These are phyloP conservation scores for Paramisgurnus dabryanus DNA, from an alignment of 2,113 vertebrate species.

Conservation along the genomic window DNA sequence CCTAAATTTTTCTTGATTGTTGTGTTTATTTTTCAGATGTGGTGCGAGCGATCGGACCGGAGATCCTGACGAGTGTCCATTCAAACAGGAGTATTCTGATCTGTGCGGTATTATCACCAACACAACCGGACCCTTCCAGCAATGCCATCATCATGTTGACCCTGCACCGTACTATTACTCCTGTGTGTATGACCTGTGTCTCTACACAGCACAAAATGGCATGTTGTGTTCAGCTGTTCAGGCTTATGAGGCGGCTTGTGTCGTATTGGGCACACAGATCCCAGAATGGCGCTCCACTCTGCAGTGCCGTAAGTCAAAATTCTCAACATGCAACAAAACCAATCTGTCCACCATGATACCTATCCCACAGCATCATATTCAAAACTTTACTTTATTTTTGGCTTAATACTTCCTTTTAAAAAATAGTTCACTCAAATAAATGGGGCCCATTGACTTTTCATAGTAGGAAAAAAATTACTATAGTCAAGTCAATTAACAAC, in stretches of 20 bases:
- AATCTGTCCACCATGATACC: too few species aligned
- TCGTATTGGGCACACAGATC: constrained; percentile 51
- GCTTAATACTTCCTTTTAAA: too few species aligned
- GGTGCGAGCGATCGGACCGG: constrained; percentile 39
- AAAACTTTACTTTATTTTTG: too few species aligned
- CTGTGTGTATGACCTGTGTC: constrained; percentile 67
- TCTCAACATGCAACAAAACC: not conserved
- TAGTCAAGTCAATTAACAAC: too few species aligned
- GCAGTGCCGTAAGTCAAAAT: constrained; percentile 57
- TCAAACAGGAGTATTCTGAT: constrained; percentile 52
- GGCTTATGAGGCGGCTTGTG: constrained; percentile 63
- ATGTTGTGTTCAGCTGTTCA: constrained; percentile 59
- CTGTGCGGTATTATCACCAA: constrained; percentile 66
- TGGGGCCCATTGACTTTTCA: too few species aligned
- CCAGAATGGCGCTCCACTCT: constrained; percentile 57
- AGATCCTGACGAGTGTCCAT: constrained; percentile 37
- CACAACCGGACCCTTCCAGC: constrained; percentile 60
- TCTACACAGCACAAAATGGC: constrained; percentile 65
- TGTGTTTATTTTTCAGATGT: constrained; percentile 47
- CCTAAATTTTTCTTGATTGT: not conserved
- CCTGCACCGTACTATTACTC: constrained; percentile 58
- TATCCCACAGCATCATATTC: too few species aligned
- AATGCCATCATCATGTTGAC: constrained; percentile 59
- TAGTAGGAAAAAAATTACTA: too few species aligned
- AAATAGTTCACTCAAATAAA: too few species aligned